A percentile compares a stretch with the other conserved stretches of the same genome.
Conservation (phyloP, 2,113 vertebrate species). For the Hyperopisus bebe region DNA sequence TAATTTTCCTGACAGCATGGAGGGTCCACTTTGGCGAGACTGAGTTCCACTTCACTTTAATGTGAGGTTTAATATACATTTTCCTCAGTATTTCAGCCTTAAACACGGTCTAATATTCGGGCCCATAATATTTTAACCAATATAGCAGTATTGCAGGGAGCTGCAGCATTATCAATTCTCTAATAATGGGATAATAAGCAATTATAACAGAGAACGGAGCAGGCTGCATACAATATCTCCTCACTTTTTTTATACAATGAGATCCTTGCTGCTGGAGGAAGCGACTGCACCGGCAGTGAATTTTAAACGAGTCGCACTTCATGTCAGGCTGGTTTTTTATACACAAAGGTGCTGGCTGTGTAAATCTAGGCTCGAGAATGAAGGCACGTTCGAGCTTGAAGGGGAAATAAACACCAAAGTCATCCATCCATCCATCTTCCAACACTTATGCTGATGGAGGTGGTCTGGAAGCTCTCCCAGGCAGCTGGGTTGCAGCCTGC, state of each 20-base stretch:
- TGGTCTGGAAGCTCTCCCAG: not conserved
- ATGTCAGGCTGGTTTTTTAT: not conserved
- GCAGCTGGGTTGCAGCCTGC: not conserved
- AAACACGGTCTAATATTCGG: not conserved
- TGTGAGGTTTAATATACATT: conserved; percentile 2
- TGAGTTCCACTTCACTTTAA: not conserved
- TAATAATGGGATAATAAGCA: not conserved
- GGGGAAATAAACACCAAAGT: not conserved
- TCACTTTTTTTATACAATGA: not conserved
- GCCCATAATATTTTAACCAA: not conserved
- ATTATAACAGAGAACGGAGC: not conserved
- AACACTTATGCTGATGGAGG: not conserved
- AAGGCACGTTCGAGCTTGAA: not conserved
- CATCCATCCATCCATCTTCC: conserved; percentile 4
- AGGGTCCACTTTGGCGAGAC: not conserved
- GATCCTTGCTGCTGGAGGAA: not conserved
- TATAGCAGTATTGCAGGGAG: not conserved
- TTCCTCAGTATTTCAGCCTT: not conserved
- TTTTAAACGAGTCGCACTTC: not conserved
- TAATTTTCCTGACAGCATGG: not conserved
- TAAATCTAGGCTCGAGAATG: not conserved
- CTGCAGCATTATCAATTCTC: not conserved
- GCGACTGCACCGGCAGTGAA: not conserved
- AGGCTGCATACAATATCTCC: not conserved
- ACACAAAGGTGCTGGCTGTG: not conserved